Percentiles rank a stretch among this genome's conserved stretches.
Evolutionary conservation across 2,797 vertebrate species (phyloP).

Genomic region (Danio aesculapii): DNA sequence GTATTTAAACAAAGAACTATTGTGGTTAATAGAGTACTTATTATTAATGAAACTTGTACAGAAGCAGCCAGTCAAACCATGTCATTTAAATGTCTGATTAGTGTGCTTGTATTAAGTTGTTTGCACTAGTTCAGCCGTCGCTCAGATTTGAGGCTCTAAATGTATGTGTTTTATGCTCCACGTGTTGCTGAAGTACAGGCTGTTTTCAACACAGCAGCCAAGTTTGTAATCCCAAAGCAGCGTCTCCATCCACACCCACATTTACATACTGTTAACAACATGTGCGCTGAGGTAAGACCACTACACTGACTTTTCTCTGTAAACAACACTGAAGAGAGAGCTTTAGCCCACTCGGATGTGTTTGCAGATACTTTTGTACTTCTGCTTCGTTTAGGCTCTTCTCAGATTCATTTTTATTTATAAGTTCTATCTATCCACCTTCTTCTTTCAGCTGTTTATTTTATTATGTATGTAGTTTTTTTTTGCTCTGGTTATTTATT

Average conservation of each 20-base stretch:
- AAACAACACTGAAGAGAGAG: not conserved
- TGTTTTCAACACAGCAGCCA: conserved; percentile 3
- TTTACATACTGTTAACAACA: conserved; percentile 15
- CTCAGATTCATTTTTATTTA: no score
- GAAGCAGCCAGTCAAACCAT: no score
- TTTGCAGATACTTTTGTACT: not conserved
- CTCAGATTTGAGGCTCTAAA: not conserved
- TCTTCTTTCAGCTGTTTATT: no score
- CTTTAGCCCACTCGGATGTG: not conserved
- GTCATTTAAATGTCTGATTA: not conserved
- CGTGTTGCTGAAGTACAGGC: not conserved
- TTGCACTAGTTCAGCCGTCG: not conserved
- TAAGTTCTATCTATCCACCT: no score
- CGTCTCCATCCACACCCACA: conserved; percentile 1
- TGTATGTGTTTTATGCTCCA: not conserved
- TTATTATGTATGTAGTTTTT: no score
- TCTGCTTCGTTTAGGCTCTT: no score
- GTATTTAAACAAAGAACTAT: no score
- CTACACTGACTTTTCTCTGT: not conserved
- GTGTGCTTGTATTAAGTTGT: not conserved
- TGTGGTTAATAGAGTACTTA: no score
- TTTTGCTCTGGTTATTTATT: no score
- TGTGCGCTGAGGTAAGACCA: not conserved
- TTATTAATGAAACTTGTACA: no score
- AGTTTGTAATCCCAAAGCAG: conserved; percentile 13